phyloP scores from a whole-genome alignment of 2,113 vertebrate genomes.

The Engystomops pustulosus region DNA sequence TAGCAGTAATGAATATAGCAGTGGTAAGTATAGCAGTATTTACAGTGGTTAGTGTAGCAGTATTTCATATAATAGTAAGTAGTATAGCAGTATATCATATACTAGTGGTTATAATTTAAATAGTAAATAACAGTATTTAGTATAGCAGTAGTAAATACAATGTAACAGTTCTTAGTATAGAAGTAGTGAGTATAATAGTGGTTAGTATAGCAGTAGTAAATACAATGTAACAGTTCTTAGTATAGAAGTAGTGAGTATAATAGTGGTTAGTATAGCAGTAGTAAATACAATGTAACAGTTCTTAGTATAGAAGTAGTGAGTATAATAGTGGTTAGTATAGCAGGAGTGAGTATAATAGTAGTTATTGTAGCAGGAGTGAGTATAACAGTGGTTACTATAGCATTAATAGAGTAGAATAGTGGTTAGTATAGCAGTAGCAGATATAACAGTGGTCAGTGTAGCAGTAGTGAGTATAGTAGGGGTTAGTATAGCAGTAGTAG shows the following conservation, averaged over 20 bases:
- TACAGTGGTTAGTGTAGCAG: not conserved
- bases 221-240: not conserved
- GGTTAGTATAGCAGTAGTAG: not conserved
- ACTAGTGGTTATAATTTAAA: no score
- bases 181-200: not conserved
- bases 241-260: not conserved
- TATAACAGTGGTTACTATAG: not conserved
- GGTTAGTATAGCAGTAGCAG: not conserved
- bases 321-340: not conserved
- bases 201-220: no score
- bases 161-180: no score
- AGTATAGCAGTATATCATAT: not conserved
- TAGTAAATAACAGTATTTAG: no score
- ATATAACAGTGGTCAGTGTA: not conserved
- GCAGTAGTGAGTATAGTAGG: not conserved
- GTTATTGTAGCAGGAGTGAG: not conserved
- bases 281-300: not conserved
- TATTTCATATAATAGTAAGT: not conserved
- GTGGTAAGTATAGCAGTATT: not conserved
- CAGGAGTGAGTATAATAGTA: not conserved
- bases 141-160: not conserved
- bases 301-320: not conserved
- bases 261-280: not conserved
- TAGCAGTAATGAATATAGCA: not conserved
- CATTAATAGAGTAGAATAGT: not conserved